A percentile compares a stretch with the other conserved stretches of the same genome.
Evolutionary conservation across 2,113 vertebrate genomes (phyloP).

Genomic region (Pachyramphus minor): DNA sequence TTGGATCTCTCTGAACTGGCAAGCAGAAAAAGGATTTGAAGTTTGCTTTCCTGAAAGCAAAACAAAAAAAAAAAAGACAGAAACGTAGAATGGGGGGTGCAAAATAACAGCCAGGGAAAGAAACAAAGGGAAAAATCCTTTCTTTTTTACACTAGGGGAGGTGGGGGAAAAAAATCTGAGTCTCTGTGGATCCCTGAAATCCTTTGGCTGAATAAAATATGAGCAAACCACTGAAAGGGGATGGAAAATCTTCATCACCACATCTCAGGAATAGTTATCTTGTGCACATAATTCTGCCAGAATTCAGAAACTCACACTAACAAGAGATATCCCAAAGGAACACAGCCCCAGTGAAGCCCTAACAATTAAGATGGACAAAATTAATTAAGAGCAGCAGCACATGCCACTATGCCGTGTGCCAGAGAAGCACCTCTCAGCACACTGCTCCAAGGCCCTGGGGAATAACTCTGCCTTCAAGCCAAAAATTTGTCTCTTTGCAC

Average conservation of each 20-base stretch:
- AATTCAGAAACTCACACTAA: background rate
- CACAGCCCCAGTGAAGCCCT: background rate
- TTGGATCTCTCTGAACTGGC: background rate
- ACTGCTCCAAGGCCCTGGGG: background rate
- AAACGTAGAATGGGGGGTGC: background rate
- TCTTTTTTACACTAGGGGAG: background rate
- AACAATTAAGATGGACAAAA: background rate
- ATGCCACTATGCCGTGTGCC: accelerated
- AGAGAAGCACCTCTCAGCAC: background rate
- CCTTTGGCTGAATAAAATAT: background rate
- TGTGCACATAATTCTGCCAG: background rate
- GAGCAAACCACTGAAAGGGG: background rate
- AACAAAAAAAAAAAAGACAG: background rate
- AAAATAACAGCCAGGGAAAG: background rate
- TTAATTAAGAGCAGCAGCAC: background rate
- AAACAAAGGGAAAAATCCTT: background rate
- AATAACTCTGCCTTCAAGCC: background rate
- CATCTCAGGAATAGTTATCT: background rate
- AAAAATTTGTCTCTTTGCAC: background rate
- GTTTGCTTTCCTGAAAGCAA: background rate
- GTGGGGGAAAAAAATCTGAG: background rate
- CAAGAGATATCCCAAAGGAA: background rate
- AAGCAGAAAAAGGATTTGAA: background rate
- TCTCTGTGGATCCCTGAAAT: background rate
- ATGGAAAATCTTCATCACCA: background rate